Evolutionary conservation across 2,113 vertebrate species (phyloP).

Genomic region (Macquaria australasica): DNA sequence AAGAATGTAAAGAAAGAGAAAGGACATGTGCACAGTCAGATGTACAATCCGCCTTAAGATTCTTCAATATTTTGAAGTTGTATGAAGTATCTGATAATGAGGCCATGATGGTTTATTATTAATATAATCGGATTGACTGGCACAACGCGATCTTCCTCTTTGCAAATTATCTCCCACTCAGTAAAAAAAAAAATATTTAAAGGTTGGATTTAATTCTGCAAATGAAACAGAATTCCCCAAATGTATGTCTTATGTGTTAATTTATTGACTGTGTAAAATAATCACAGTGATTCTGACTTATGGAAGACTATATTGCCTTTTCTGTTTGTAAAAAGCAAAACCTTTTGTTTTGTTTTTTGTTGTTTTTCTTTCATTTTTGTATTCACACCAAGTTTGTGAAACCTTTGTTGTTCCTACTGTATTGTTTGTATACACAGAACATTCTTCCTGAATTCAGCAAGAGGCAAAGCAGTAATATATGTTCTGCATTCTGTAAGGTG

Average conservation of each 20-base stretch:
- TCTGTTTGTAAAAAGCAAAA: not conserved
- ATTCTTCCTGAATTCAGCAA: not conserved
- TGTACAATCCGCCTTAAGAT: not conserved
- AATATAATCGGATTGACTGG: slow-evolving; percentile 16
- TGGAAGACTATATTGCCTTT: not conserved
- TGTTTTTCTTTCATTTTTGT: not conserved
- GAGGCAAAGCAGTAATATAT: slow-evolving; percentile 4
- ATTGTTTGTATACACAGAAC: slow-evolving; percentile 3
- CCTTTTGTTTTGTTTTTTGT: no score
- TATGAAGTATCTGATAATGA: slow-evolving; percentile 26
- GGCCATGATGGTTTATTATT: slow-evolving; percentile 19
- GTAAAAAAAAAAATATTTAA: not conserved
- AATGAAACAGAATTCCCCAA: not conserved
- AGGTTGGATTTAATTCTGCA: not conserved
- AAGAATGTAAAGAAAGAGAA: not conserved
- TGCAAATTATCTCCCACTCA: not conserved
- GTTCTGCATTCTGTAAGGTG: slow-evolving; percentile 1
- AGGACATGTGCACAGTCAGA: not conserved
- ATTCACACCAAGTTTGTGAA: not conserved
- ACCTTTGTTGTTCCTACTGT: not conserved
- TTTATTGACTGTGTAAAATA: not conserved
- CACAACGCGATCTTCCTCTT: not conserved
- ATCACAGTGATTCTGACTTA: not conserved
- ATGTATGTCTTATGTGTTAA: not conserved
- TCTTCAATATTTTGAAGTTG: not conserved